Evolutionary conservation across 2,113 vertebrate genomes (phyloP).

Genomic region (Tachuris rubrigastra): DNA sequence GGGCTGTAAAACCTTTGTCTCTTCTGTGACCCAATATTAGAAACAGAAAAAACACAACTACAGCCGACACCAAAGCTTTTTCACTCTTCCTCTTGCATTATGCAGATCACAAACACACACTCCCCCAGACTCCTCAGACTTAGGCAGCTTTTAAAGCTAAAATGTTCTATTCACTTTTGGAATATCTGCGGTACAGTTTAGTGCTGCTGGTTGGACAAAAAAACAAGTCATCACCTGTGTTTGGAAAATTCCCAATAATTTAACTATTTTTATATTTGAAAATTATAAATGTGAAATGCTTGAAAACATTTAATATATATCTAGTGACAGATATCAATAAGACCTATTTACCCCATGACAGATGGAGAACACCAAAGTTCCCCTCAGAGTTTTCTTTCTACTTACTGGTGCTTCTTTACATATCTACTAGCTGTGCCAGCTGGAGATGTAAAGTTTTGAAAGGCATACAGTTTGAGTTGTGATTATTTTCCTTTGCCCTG

Average conservation of each 20-base stretch:
- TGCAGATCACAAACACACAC: not conserved
- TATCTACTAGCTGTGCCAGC: not conserved
- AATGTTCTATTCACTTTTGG: not conserved
- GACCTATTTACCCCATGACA: not conserved
- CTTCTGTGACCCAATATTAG: slow-evolving; percentile 66
- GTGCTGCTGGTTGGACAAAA: not conserved
- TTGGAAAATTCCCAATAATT: not conserved
- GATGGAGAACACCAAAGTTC: not conserved
- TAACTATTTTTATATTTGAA: not conserved
- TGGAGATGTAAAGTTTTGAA: not conserved
- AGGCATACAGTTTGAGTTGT: not conserved
- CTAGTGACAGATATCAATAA: not conserved
- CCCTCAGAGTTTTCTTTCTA: not conserved
- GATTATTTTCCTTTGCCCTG: not conserved
- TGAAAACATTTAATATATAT: not conserved
- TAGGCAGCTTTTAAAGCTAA: not conserved
- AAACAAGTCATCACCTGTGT: not conserved
- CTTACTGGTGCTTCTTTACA: not conserved
- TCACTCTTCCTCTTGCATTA: slow-evolving; percentile 28
- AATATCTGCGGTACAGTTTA: not conserved
- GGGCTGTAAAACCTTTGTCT: slow-evolving; percentile 72
- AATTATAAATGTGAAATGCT: not conserved
- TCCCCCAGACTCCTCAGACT: not conserved
- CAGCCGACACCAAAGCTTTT: not conserved
- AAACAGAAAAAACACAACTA: slow-evolving; percentile 33